Conservation (phyloP, 2,113 vertebrate species). For the Notothenia rossii region DNA sequence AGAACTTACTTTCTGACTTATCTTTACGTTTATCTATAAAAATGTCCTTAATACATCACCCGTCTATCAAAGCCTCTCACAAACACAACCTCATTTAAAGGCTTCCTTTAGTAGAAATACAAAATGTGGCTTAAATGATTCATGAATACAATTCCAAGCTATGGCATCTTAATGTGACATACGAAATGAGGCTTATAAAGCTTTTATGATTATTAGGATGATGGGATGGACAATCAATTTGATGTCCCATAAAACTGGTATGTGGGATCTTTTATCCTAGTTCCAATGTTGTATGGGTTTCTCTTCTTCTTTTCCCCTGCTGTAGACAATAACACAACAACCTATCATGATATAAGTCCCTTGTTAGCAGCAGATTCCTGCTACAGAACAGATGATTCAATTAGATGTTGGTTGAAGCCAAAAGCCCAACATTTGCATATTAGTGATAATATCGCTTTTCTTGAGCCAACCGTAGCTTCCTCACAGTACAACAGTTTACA, state of each 20-base stretch:
- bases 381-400: conserved; percentile 36
- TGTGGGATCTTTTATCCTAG: not conserved
- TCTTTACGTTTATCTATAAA: not conserved
- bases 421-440: conserved; percentile 59
- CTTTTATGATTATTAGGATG: conserved; percentile 7
- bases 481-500: conserved; percentile 14
- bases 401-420: conserved; percentile 38
- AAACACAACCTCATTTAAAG: not conserved
- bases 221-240: conserved; percentile 8
- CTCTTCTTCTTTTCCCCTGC: not conserved
- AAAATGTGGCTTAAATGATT: not conserved
- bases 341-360: conserved; percentile 7
- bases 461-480: conserved; percentile 15
- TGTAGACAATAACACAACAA: conserved; percentile 16
- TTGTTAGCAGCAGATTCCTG: not conserved
- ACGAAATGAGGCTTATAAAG: conserved; percentile 12
- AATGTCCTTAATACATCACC: too few species aligned
- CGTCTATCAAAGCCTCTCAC: not conserved
- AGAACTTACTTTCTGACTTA: not conserved
- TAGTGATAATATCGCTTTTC: conserved; percentile 13
- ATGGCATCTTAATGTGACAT: not conserved
- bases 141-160: not conserved
- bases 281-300: not conserved
- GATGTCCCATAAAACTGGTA: conserved; percentile 8
- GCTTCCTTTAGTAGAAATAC: not conserved